phyloP scores from a whole-genome alignment of 2,113 vertebrate species.

The Trochalopteron elliotii region DNA sequence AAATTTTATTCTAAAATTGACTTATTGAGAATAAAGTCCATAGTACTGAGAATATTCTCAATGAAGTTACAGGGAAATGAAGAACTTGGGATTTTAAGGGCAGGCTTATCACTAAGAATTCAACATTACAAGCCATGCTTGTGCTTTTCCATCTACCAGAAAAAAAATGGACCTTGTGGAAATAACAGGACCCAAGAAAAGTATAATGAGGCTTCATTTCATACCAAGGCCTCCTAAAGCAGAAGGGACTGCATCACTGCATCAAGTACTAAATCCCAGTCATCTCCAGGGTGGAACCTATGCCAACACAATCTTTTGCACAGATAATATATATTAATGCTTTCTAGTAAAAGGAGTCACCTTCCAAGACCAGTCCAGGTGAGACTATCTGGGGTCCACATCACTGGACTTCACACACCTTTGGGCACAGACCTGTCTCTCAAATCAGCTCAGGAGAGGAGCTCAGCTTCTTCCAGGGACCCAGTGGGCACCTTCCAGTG shows the following conservation, averaged over 20 bases:
- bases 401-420: neutral
- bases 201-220: neutral
- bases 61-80: neutral
- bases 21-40: neutral
- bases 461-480: neutral
- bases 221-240: neutral
- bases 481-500: neutral
- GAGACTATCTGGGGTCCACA: neutral
- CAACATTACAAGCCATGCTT: rapidly evolving
- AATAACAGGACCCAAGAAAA: neutral
- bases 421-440: neutral
- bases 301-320: neutral
- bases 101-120: neutral
- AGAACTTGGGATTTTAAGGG: neutral
- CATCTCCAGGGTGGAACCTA: neutral
- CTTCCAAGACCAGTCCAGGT: neutral
- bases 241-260: rapidly evolving
- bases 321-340: neutral
- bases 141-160: neutral
- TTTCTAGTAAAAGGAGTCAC: neutral
- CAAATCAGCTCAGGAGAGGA: neutral
- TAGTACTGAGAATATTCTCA: neutral
- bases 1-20: neutral
- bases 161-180: neutral
- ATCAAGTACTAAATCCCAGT: neutral